Evolutionary conservation across 2,797 vertebrate species (phyloP).

Genomic region (Apodemus agrarius): DNA sequence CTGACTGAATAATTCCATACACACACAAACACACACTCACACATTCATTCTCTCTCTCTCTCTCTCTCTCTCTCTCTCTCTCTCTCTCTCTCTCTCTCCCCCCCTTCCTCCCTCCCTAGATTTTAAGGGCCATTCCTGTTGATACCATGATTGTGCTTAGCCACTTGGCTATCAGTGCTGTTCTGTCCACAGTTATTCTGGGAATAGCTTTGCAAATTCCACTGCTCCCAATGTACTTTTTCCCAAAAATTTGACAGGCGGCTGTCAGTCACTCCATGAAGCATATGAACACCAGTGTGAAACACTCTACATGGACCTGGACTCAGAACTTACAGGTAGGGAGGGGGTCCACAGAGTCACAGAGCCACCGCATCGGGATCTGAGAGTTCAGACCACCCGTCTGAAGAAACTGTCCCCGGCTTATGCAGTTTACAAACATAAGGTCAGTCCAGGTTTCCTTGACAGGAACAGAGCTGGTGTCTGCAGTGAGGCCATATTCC

Average conservation of each 20-base stretch:
- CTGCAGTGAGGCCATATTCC: neutral
- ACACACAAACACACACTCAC: neutral
- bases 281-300: neutral
- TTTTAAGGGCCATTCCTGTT: neutral
- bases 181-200: neutral
- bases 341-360: neutral
- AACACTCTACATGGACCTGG: neutral
- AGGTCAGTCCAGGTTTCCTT: neutral
- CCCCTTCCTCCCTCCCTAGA: no score
- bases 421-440: neutral
- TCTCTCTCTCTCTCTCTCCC: no score
- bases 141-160: no score
- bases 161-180: neutral
- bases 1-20: no score
- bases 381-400: neutral
- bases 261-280: neutral
- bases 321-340: neutral
- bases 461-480: neutral
- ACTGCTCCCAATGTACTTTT: neutral
- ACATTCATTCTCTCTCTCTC: no score
- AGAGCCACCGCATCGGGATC: neutral
- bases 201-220: neutral
- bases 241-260: neutral
- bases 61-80: no score
- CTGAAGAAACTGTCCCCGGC: neutral